Evolutionary conservation across 2,888 invertebrate genomes (phyloP), one percentile per base, ranked within the genome.

Genomic region (Neelides folsomi): DNA sequence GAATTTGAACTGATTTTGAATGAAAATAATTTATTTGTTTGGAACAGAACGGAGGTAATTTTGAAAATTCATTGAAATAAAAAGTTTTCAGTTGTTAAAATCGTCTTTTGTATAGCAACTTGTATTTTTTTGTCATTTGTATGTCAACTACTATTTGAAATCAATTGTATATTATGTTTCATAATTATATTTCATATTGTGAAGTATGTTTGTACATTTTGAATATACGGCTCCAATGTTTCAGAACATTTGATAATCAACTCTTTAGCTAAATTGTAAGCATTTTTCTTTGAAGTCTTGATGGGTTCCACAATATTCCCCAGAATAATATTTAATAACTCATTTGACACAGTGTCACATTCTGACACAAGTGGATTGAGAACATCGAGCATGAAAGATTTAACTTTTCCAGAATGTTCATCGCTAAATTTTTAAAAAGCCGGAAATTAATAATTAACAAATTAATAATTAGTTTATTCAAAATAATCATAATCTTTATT

Each of bases 321-420:
- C 50, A 97, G 77, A 66, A 97, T 88, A 58, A 92, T 87, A 72
- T 97, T 92, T 53, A 97, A 76, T 9, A 95, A 77, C 71, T 93
- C 92, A 69, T 88, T 88, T 62, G 93, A 89, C 46, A 97, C 88
- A 65, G 87, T 83, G 70, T 97, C 95, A 7, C 92, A 89, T 72
- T 97, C 95, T 18, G 88, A 86, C 66, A 97, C 88, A 40, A 97
- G 76, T 0, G 95, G 94, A 66, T 86, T 86, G 59, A 97, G 77
- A 49, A 95, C 89, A 71, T 97, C 95, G 67, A 95, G 74, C 86
- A 97, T 94, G 71, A 95, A 94, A 57, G 86, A 89, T 68, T 92
- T 93, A 45, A 97, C 94, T 74, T 94, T 90, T 12, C 83, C 81
- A 9, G 93, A 93, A 73, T 95, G 95, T 69, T 94, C 92, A 70